Conservation (phyloP, 2,113 vertebrate species). For the Nicator chloris region DNA sequence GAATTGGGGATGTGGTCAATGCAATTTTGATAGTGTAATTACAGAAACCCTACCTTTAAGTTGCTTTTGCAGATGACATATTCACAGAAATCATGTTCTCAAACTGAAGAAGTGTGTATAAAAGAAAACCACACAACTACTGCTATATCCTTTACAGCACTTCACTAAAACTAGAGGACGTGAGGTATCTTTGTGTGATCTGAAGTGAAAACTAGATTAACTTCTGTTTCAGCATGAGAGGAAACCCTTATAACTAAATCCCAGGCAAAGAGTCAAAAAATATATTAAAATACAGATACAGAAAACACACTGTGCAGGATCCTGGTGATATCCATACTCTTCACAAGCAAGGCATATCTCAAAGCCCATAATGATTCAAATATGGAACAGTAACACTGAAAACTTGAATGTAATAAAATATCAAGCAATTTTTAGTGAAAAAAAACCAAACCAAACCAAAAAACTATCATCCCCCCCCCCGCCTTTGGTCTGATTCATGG, state of each 20-base stretch:
- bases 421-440: background rate
- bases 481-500: conserved; percentile 7
- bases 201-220: background rate
- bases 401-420: conserved; percentile 40
- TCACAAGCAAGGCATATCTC: background rate
- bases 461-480: background rate
- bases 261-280: background rate
- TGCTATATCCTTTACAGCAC: background rate
- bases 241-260: conserved; percentile 5
- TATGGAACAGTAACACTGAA: conserved; percentile 14
- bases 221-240: background rate
- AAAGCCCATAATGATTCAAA: conserved; percentile 29
- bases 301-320: background rate
- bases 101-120: background rate
- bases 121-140: background rate
- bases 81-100: background rate
- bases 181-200: background rate
- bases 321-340: background rate
- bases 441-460: background rate
- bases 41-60: background rate
- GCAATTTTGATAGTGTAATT: background rate
- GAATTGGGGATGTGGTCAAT: background rate
- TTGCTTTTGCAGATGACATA: background rate
- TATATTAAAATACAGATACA: background rate
- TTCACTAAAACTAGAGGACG: background rate